These are phyloP conservation scores for Dryas iulia DNA, from an alignment of 1,140 invertebrate species.

Conservation along the genomic window DNA sequence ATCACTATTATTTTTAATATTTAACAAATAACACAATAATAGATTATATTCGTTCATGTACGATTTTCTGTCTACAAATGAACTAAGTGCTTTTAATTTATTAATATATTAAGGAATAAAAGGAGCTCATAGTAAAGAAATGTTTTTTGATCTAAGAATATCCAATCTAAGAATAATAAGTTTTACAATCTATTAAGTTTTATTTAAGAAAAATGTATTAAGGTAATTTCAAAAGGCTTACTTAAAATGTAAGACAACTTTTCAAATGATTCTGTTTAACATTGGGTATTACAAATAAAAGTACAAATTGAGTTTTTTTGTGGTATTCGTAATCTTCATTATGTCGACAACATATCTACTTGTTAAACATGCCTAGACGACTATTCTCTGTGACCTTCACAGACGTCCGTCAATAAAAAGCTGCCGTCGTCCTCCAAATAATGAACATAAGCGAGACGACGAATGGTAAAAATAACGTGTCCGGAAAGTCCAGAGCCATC, in stretches of 20 bases:
- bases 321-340: slow-evolving; percentile 33
- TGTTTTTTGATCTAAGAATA: no score
- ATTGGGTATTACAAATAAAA: background rate
- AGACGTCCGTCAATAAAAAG: slow-evolving; percentile 59
- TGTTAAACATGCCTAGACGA: slow-evolving; percentile 43
- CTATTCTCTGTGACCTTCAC: slow-evolving; percentile 63
- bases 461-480: slow-evolving; percentile 47
- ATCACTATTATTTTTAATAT: background rate
- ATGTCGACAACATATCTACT: slow-evolving; percentile 22
- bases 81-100: background rate
- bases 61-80: background rate
- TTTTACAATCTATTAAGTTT: no score
- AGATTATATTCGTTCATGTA: background rate
- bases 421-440: slow-evolving; percentile 50
- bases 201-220: no score
- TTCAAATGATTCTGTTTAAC: background rate
- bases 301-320: background rate
- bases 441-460: slow-evolving; percentile 41
- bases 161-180: no score
- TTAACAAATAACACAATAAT: background rate
- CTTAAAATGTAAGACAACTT: background rate
- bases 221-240: no score
- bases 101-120: no score
- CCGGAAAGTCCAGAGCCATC: slow-evolving; percentile 74
- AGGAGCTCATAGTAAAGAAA: background rate